Base-by-base conservation (phyloP, 2,797 vertebrate genomes). In the Pseudomugil tenellus region DNA sequence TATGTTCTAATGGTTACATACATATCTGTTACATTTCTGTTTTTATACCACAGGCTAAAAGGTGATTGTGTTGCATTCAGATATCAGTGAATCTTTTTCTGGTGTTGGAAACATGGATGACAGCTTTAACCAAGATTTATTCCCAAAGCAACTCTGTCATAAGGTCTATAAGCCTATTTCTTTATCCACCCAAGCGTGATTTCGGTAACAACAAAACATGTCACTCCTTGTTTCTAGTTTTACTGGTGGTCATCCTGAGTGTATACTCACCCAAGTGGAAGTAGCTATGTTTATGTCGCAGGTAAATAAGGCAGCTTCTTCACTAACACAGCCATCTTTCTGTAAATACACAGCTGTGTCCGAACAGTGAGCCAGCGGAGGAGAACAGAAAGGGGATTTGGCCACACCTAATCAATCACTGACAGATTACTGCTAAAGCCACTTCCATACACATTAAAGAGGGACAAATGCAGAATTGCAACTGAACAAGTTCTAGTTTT, bases 401-500 rank as follows among this genome's bases (percentile, higher is more conserved):
- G 95, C 91, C 93, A 95, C 95, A 95, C 93, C 96, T 96, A 97
- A 98, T 99, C 97, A 98, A 98, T 99, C 98, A 98, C 95, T 99
- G 97, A 97, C 98, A 98, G 97, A 98, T 98, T 98, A 98, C 95
- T 92, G 97, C 96, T 96, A 97, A 97, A 97, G 95, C 96, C 95
- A 97, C 97, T 98, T 98, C 96, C 96, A 97, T 95, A 96, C 93
- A 96, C 96, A 98, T 98, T 98, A 98, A 96, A 96, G 95, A 93
- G 96, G 96, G 96, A 98, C 96, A 98, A 98, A 99, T 98, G 96
- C 96, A 98, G 96, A 99, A 98, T 97, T 97, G 96, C 96, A 97
- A 96, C 96, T 96, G 97, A 98, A 99, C 97, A 98, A 98, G 96
- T 97, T 97, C 96, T 96, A 98, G 96, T 98, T 98, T 97, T 96